phyloP scores from a whole-genome alignment of 37 sponge, comb jelly and placozoan species.

The Corticium candelabrum region DNA sequence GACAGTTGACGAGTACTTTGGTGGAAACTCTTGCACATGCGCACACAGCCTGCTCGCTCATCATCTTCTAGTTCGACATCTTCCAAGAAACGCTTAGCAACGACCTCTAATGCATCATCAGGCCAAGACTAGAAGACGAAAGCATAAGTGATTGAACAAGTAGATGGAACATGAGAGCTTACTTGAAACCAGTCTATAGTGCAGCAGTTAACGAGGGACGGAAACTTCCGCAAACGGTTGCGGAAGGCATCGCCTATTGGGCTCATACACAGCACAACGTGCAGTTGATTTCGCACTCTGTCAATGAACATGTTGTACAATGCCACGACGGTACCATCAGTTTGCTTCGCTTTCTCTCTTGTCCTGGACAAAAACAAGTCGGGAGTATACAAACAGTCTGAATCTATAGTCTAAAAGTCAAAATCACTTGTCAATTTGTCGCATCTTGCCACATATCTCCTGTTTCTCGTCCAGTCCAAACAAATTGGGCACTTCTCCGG shows the following conservation, averaged over 20 bases:
- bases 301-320: slow-evolving; percentile 93
- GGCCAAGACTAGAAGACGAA: slow-evolving; percentile 73
- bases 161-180: neutral
- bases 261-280: slow-evolving; percentile 95
- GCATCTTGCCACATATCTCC: slow-evolving; percentile 88
- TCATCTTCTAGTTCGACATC: slow-evolving; percentile 80
- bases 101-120: slow-evolving; percentile 90
- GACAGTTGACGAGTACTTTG: slow-evolving; percentile 75
- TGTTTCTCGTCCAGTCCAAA: slow-evolving; percentile 93
- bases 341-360: slow-evolving; percentile 85
- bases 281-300: slow-evolving; percentile 88
- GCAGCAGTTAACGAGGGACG: slow-evolving; percentile 98
- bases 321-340: slow-evolving; percentile 91
- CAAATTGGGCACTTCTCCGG: slow-evolving; percentile 97
- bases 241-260: slow-evolving; percentile 97
- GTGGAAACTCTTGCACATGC: slow-evolving; percentile 92
- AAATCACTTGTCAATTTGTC: slow-evolving; percentile 86
- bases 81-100: slow-evolving; percentile 87
- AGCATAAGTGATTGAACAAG: neutral
- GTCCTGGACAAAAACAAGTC: slow-evolving; percentile 24
- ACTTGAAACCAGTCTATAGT: slow-evolving; percentile 99
- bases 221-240: slow-evolving; percentile 84
- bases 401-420: neutral
- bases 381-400: neutral
- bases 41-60: slow-evolving; percentile 61